A percentile compares a stretch with the other conserved stretches of the same genome.
Evolutionary conservation across 2,113 vertebrate genomes (phyloP).

Genomic region (Lanius collurio): DNA sequence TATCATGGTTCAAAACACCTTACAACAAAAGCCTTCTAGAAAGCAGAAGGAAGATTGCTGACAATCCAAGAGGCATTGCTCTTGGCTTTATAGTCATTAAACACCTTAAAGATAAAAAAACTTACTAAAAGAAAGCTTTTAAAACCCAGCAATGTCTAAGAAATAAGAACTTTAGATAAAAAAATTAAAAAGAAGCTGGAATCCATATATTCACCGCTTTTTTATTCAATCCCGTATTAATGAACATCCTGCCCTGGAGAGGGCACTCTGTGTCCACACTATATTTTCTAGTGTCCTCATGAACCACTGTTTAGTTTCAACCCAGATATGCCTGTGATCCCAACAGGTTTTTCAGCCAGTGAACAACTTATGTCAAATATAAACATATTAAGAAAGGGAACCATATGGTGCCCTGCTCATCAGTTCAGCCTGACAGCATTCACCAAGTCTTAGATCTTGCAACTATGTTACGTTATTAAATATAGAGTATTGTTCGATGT

Average conservation of each 20-base stretch:
- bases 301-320: background rate
- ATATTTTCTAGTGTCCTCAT: background rate
- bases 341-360: background rate
- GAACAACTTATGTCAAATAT: background rate
- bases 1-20: no score
- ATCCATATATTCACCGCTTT: background rate
- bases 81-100: background rate
- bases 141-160: background rate
- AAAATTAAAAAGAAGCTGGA: background rate
- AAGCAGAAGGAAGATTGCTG: background rate
- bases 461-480: background rate
- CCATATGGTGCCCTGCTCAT: background rate
- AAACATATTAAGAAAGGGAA: background rate
- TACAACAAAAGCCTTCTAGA: background rate
- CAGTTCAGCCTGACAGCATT: background rate
- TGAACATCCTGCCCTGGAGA: slow-evolving; percentile 57
- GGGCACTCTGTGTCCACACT: slow-evolving; percentile 47
- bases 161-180: background rate
- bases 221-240: background rate
- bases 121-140: background rate
- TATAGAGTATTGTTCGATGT: background rate
- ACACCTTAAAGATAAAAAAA: background rate
- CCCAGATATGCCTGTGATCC: background rate
- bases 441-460: background rate
- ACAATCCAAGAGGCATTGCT: background rate